phyloP scores from a whole-genome alignment of 2,113 vertebrate species.

The Aplodontia rufa region DNA sequence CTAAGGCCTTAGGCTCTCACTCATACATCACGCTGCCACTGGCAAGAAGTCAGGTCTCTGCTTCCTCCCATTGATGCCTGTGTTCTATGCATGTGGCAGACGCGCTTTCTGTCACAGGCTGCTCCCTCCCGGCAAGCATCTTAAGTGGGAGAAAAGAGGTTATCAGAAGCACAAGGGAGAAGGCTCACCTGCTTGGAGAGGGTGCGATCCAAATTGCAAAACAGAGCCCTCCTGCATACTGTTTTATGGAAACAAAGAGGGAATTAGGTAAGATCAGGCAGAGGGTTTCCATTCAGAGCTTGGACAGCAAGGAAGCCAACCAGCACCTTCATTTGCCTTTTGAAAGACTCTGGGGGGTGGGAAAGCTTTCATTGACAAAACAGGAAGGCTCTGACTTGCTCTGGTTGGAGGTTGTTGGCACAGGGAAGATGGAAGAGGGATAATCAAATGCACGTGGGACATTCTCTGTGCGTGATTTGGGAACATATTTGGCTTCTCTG shows the following conservation, averaged over 20 bases:
- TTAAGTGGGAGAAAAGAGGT: background rate
- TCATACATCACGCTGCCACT: background rate
- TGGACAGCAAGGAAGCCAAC: background rate
- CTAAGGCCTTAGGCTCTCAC: background rate
- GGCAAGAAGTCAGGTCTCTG: background rate
- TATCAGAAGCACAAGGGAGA: background rate
- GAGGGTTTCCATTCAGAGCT: background rate
- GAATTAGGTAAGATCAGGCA: background rate
- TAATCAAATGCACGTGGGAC: background rate
- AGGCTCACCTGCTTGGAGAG: background rate
- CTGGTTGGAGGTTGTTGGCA: background rate
- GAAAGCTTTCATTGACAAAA: background rate
- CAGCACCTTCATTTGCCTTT: background rate
- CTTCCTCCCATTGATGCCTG: background rate
- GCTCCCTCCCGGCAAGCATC: background rate
- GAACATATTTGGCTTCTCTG: background rate
- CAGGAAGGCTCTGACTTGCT: background rate
- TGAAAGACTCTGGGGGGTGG: background rate
- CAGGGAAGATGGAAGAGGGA: accelerated
- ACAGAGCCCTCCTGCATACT: accelerated
- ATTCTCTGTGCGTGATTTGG: background rate
- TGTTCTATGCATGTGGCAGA: accelerated
- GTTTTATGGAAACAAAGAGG: background rate
- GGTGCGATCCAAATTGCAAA: background rate
- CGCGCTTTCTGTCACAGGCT: background rate